A percentile compares a stretch with the other conserved stretches of the same genome.
Conservation (phyloP, 2,797 vertebrate genomes). For the Lindbergichthys nudifrons region DNA sequence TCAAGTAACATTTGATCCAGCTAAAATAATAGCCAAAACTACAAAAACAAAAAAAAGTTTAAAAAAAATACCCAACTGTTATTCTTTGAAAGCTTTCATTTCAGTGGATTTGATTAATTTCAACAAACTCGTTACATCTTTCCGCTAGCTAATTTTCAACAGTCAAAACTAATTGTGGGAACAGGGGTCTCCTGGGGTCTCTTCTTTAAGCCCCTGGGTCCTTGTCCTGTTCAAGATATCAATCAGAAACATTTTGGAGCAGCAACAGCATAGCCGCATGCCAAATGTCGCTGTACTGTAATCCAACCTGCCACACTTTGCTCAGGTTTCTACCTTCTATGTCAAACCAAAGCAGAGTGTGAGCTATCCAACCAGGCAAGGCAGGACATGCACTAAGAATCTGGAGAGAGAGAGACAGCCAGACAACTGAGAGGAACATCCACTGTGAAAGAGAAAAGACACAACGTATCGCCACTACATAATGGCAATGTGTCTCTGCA, state of each 20-base stretch:
- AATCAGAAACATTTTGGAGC: slow-evolving; percentile 60
- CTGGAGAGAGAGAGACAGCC: slow-evolving; percentile 34
- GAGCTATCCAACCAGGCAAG: slow-evolving; percentile 52
- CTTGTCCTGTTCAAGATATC: slow-evolving; percentile 46
- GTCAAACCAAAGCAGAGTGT: slow-evolving; percentile 57
- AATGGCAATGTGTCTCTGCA: slow-evolving; percentile 66
- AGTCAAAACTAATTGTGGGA: background rate
- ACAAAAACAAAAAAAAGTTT: background rate
- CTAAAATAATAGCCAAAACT: background rate
- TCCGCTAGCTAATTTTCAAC: background rate
- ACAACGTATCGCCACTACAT: slow-evolving; percentile 54
- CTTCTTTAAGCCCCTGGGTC: slow-evolving; percentile 24
- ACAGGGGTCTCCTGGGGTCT: slow-evolving; percentile 11
- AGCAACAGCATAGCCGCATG: slow-evolving; percentile 32
- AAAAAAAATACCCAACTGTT: too few species aligned
- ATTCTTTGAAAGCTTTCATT: background rate
- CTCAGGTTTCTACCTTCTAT: slow-evolving; percentile 63
- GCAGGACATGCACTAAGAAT: slow-evolving; percentile 53
- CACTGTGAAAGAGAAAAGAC: slow-evolving; percentile 52
- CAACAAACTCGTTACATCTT: background rate
- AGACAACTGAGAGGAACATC: slow-evolving; percentile 44
- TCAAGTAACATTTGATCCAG: background rate
- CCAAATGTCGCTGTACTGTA: slow-evolving; percentile 56
- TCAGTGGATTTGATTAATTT: background rate
- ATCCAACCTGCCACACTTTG: slow-evolving; percentile 53